Evolutionary conservation across 1,140 invertebrate species (phyloP), one percentile per base, ranked within the genome.

Genomic region (Psix sp.): DNA sequence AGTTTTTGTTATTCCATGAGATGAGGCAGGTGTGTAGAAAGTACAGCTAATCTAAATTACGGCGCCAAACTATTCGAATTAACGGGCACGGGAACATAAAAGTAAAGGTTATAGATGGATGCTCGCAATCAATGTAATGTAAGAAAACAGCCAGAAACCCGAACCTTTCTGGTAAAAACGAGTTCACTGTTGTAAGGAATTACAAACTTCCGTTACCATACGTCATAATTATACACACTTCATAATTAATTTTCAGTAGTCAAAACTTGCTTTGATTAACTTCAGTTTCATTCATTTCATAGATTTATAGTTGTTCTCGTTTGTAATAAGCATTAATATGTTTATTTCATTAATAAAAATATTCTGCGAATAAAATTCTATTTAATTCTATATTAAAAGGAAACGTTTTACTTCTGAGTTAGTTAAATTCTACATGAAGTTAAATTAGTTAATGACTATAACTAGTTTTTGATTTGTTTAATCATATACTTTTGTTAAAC

Each of bases 41-140:
- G 60, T 62, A 56, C 46, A 35, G 20, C 14, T 62, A 42, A 57
- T 57, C 24, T 46, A 62, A 74, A 67, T 49, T 66, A 31, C 26
- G 62, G 24, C 56, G 63, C 70, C 45, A 67, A 77, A 77, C 75
- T 77, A 77, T 59, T 62, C 33, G 29, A 52, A 46, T 74, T 75
- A 68, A 66, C 45, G 59, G 48, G 54, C 20, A 60, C 48, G 51
- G 42, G 74, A 73, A 70, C 16, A 36, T 54, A 13, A 38, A 35
- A 35, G n/a, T n/a, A n/a, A 35, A 54, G 54, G n/a, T 7, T 29
- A 18, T 5, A 5, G 31, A 15, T 26, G 62, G 46, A 62, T 74
- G 26, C 56, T 42, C 35, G 5, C 1, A 2, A 5, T 35, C n/a
- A n/a, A n/a, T n/a, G n/a, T n/a, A n/a, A n/a, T n/a, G n/a, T n/a